Conservation (phyloP, 2,113 vertebrate species). For the Pygoscelis adeliae region DNA sequence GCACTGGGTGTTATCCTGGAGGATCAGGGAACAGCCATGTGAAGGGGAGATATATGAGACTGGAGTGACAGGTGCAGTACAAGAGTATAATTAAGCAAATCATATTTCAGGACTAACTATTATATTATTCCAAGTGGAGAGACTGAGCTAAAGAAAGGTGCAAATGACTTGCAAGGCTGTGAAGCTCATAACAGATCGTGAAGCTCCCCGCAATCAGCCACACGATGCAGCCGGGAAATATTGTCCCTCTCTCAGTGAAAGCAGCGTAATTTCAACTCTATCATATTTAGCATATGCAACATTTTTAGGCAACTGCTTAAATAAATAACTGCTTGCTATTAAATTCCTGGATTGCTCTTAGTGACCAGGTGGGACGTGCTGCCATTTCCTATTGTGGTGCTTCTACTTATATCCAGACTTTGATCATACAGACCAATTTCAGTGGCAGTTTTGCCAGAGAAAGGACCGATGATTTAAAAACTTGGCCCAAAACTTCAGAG, state of each 20-base stretch:
- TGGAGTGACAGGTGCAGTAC: background rate
- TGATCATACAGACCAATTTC: background rate
- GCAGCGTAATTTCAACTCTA: background rate
- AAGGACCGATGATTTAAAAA: conserved; percentile 7
- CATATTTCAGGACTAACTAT: background rate
- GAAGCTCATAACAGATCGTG: background rate
- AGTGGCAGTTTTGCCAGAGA: background rate
- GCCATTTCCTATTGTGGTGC: background rate
- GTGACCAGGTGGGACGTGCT: background rate
- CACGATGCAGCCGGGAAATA: background rate
- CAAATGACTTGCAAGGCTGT: background rate
- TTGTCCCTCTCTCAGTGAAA: background rate
- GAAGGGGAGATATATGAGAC: accelerated
- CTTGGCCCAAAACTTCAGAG: conserved; percentile 55
- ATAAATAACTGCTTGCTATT: background rate
- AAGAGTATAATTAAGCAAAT: background rate
- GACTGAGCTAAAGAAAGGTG: background rate
- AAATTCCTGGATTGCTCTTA: background rate
- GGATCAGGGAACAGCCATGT: background rate
- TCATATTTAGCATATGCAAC: background rate
- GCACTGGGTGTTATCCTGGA: background rate
- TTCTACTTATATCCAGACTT: background rate
- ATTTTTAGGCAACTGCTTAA: background rate
- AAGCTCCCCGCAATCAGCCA: background rate
- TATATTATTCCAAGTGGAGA: background rate